A percentile compares a stretch with the other conserved stretches of the same genome.
phyloP scores from a whole-genome alignment of 2,888 invertebrate genomes.

The Andrena fulva region DNA sequence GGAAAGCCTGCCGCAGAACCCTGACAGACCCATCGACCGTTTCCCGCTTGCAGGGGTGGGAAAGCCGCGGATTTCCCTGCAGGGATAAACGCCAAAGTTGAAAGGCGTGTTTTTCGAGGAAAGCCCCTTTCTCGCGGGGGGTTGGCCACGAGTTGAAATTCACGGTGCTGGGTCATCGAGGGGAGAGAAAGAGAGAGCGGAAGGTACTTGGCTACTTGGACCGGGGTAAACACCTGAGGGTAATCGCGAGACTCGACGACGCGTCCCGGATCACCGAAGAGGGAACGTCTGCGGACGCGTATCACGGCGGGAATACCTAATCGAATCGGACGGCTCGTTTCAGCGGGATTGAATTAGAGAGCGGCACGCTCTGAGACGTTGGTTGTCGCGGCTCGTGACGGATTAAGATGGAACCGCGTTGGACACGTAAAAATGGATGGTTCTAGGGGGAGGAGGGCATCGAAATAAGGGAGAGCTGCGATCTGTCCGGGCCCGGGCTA shows the following conservation, averaged over 20 bases:
- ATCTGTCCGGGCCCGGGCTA: slow-evolving; percentile 26
- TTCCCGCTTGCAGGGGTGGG: slow-evolving; percentile 42
- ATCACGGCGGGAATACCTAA: slow-evolving; percentile 37
- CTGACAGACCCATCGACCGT: slow-evolving; percentile 54
- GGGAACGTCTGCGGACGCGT: slow-evolving; percentile 20
- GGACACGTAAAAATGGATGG: slow-evolving; percentile 62
- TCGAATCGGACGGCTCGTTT: slow-evolving; percentile 44
- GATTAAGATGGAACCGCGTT: slow-evolving; percentile 70
- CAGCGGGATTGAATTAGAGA: slow-evolving; percentile 62
- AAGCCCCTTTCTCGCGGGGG: slow-evolving; percentile 24
- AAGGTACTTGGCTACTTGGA: not conserved
- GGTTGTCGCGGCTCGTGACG: slow-evolving; percentile 71
- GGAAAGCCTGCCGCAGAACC: slow-evolving; percentile 65
- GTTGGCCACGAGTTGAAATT: not conserved
- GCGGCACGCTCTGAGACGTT: slow-evolving; percentile 56
- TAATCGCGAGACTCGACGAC: not conserved
- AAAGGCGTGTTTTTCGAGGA: slow-evolving; percentile 66
- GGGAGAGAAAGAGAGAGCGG: not conserved
- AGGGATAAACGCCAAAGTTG: slow-evolving; percentile 58
- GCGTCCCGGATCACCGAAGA: not conserved
- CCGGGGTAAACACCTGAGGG: not conserved
- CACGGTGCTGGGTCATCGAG: not conserved
- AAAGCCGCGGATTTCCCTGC: slow-evolving; percentile 55
- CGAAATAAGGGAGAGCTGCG: slow-evolving; percentile 36
- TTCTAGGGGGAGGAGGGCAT: slow-evolving; percentile 17